These are phyloP conservation scores for Apotomis turbidana DNA, from an alignment of 2,888 invertebrate species.

Conservation along the genomic window DNA sequence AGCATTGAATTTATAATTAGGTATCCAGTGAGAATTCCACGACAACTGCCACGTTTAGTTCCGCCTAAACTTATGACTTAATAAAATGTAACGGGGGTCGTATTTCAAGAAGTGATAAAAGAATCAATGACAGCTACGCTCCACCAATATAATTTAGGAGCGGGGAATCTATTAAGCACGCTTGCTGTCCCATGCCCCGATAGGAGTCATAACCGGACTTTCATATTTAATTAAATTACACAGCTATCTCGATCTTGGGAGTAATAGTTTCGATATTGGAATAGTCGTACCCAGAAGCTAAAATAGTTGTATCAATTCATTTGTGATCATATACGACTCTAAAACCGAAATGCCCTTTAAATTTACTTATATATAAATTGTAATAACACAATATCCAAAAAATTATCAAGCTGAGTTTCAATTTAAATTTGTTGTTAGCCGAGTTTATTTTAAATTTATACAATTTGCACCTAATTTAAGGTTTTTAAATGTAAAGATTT, in stretches of 20 bases:
- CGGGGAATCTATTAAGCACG: slow-evolving; percentile 71
- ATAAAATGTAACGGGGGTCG: slow-evolving; percentile 67
- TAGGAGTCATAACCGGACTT: slow-evolving; percentile 35
- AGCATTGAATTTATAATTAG: slow-evolving; percentile 57
- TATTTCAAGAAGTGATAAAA: slow-evolving; percentile 71
- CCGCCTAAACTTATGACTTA: slow-evolving; percentile 73
- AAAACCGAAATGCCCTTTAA: too few species aligned
- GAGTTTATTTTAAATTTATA: too few species aligned
- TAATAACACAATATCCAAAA: too few species aligned
- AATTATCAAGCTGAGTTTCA: too few species aligned
- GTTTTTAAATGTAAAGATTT: too few species aligned
- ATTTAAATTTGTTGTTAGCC: too few species aligned
- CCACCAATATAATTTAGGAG: slow-evolving; percentile 58
- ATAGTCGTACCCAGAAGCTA: neutral
- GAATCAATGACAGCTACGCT: slow-evolving; percentile 61
- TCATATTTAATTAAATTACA: slow-evolving; percentile 37
- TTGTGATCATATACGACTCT: too few species aligned
- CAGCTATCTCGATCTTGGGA: slow-evolving; percentile 23
- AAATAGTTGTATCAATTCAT: too few species aligned
- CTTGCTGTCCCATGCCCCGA: slow-evolving; percentile 42
- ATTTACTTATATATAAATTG: neutral
- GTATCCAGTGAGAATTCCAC: slow-evolving; percentile 57
- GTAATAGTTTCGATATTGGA: slow-evolving; percentile 22
- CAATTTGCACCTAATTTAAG: too few species aligned
- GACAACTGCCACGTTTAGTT: slow-evolving; percentile 65